phyloP scores from a whole-genome alignment of 2,888 invertebrate genomes.

The Lacanobia oleracea region DNA sequence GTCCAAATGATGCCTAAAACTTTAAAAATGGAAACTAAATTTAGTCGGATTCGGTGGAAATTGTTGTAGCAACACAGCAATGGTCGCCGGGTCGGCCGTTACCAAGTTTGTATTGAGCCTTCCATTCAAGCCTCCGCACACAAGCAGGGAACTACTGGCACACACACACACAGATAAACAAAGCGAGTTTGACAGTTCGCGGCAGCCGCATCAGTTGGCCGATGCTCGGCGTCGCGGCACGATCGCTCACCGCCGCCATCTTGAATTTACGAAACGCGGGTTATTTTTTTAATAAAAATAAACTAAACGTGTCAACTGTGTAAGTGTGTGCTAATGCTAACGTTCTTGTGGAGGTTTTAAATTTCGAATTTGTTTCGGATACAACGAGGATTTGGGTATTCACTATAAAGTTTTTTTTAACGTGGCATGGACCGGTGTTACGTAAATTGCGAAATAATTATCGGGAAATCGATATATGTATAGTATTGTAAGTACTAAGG shows the following conservation, averaged over 20 bases:
- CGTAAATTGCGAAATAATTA: conserved; percentile 87
- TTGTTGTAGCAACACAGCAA: conserved; percentile 59
- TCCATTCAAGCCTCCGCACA: conserved; percentile 84
- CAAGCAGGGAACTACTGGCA: conserved; percentile 52
- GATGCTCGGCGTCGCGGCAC: conserved; percentile 87
- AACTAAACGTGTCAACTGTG: conserved; percentile 83
- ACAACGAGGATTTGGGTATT: conserved; percentile 79
- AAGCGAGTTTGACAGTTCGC: conserved; percentile 88
- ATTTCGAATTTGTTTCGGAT: conserved; percentile 55
- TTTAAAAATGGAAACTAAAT: conserved; percentile 46
- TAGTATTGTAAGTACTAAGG: conserved; percentile 56
- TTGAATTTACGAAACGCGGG: conserved; percentile 81
- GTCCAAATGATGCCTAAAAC: conserved; percentile 48
- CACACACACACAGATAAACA: conserved; percentile 73
- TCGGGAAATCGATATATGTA: conserved; percentile 71
- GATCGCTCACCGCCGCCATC: conserved; percentile 81
- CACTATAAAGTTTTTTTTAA: conserved; percentile 74
- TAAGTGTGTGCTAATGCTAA: conserved; percentile 73
- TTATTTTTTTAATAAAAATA: conserved; percentile 81
- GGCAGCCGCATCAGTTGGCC: conserved; percentile 85
- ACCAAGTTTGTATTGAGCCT: conserved; percentile 68
- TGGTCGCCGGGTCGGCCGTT: conserved; percentile 59
- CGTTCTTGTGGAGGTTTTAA: conserved; percentile 70
- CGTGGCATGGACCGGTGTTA: conserved; percentile 76
- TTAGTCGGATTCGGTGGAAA: conserved; percentile 52